Conservation (phyloP, 2,888 invertebrate species). For the Lepeophtheirus nordmannii region DNA sequence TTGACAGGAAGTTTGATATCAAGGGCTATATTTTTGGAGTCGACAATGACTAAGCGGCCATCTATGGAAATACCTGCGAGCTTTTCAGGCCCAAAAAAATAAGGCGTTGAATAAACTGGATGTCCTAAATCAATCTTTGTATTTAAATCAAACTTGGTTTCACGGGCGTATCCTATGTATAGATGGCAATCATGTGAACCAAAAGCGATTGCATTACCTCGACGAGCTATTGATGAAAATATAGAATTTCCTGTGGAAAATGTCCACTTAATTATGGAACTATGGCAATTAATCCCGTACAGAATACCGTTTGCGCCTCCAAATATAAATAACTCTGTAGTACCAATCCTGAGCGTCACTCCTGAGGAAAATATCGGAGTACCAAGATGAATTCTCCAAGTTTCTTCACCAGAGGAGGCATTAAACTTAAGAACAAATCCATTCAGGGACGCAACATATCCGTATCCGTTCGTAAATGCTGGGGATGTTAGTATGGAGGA, state of each 20-base stretch:
- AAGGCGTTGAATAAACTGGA: constrained; percentile 5
- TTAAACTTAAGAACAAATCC: background rate
- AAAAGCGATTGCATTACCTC: background rate
- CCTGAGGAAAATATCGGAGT: constrained; percentile 8
- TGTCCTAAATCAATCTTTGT: background rate
- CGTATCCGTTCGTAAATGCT: background rate
- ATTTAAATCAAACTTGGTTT: background rate
- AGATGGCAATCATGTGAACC: background rate
- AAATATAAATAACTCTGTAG: background rate
- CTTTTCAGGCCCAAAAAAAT: background rate
- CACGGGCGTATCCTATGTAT: background rate
- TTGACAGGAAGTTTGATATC: background rate
- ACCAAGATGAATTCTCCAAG: background rate
- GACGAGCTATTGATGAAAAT: background rate
- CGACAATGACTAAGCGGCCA: background rate
- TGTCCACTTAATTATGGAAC: background rate
- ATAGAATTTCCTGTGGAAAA: background rate
- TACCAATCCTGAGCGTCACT: background rate
- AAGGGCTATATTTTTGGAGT: background rate
- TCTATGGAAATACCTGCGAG: background rate
- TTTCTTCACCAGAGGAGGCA: background rate
- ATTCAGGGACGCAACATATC: constrained; percentile 3
- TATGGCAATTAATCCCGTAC: background rate
- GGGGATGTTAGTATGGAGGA: background rate
- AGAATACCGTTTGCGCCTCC: constrained; percentile 1